Conservation (phyloP, 2,113 vertebrate genomes). For the Dasyurus viverrinus region DNA sequence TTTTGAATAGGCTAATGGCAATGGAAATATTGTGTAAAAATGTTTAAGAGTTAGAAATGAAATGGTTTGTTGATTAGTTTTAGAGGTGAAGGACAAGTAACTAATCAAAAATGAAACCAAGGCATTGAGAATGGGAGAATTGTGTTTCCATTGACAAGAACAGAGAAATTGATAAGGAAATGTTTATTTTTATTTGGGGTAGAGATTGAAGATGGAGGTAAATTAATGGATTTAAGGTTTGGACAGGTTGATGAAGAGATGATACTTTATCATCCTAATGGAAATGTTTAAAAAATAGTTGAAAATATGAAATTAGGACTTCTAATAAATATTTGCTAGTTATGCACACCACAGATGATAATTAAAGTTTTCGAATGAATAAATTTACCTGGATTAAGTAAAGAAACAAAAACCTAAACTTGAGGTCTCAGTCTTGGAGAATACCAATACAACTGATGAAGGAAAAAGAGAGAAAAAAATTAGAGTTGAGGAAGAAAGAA, state of each 20-base stretch:
- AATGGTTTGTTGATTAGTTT: neutral
- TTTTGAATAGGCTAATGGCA: neutral
- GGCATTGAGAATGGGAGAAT: neutral
- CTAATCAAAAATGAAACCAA: neutral
- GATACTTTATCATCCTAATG: neutral
- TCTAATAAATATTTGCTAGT: slow-evolving; percentile 68
- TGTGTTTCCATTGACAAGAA: neutral
- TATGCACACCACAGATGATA: slow-evolving; percentile 36
- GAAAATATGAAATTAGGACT: slow-evolving; percentile 31
- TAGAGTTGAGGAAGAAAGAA: neutral
- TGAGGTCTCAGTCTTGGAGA: neutral
- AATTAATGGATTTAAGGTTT: neutral
- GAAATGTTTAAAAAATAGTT: neutral
- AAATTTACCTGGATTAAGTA: neutral
- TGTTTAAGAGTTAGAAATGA: neutral
- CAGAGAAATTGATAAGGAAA: neutral
- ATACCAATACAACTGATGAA: neutral
- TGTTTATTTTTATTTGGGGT: neutral
- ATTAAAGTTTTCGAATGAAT: slow-evolving; percentile 4
- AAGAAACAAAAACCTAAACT: neutral
- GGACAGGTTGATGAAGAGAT: neutral
- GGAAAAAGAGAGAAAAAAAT: too few relatives aligned
- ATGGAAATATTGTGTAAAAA: neutral
- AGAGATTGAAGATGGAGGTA: too few relatives aligned
- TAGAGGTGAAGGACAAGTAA: neutral